Base-by-base conservation (phyloP, 1,140 invertebrate species). In the Macrobrachium rosenbergii region DNA sequence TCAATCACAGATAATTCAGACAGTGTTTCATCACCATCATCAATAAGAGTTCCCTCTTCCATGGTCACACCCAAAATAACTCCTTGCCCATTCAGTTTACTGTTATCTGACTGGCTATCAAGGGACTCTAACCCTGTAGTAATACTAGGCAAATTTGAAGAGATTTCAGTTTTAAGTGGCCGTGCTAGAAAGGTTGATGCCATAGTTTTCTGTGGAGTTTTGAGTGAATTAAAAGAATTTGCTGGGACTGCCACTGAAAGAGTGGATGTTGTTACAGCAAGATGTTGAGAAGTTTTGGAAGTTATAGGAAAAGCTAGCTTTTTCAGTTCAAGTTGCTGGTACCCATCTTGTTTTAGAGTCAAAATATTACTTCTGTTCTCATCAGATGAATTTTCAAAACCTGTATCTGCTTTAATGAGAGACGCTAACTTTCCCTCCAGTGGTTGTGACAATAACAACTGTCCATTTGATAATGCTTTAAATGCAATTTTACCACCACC, bases 1-100 rank as follows among this genome's bases (percentile, higher is more conserved):
- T 87, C 85, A 82, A 87, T 87, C 21, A 87, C 85, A 28, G 85
- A 81, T 14, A 87, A 79, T 82, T 87, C 85, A 45, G 85, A 87
- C 17, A 87, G 85, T 43, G 85, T 87, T 45, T 79, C 85, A 75
- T 87, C 85, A 45, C 85, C 85, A 87, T 75, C 81, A 75, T 87
- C 85, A 69, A 87, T 23, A 60, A 87, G 85, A 73, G 85, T 87
- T 14, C 85, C 85, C 23, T 87, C 85, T 73, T 87, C 85, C 85
- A 87, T 87, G 23, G 78, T 87, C 11, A 87, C 85, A 2, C 85
- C 85, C 76, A 87, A 64, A 60, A 87, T 76, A 52, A 87, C 85
- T 52, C 78, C 79, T 37, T 82, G 85, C 12, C 85, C 85, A 62
- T 79, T 79, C 63, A 86, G 58, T 60, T 79, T 52, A 28, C 62